Percentiles rank a stretch among this genome's conserved stretches.
Conservation (phyloP, 2,888 invertebrate genomes). For the Coleophora flavipennella region DNA sequence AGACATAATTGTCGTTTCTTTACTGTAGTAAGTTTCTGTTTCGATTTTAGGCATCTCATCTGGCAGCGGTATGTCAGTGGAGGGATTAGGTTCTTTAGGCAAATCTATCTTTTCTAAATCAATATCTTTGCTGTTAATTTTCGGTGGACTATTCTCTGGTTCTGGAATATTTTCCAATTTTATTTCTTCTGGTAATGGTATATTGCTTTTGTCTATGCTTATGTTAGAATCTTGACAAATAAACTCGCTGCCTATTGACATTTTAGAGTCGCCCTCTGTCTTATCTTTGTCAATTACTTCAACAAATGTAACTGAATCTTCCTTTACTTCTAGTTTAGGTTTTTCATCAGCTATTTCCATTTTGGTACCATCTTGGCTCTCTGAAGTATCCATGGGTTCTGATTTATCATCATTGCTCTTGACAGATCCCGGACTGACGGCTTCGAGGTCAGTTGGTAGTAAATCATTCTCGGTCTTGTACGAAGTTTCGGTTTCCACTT, state of each 20-base stretch:
- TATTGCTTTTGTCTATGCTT: slow-evolving; percentile 39
- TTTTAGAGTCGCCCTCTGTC: slow-evolving; percentile 64
- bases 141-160: slow-evolving; percentile 63
- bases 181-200: slow-evolving; percentile 49
- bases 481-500: slow-evolving; percentile 37
- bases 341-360: slow-evolving; percentile 41
- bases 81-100: slow-evolving; percentile 36
- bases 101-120: slow-evolving; percentile 48
- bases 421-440: slow-evolving; percentile 86
- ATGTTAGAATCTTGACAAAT: slow-evolving; percentile 38
- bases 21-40: slow-evolving; percentile 38
- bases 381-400: slow-evolving; percentile 35
- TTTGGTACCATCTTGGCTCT: slow-evolving; percentile 24
- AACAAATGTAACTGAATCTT: slow-evolving; percentile 12
- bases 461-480: slow-evolving; percentile 59
- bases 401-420: slow-evolving; percentile 67
- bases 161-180: slow-evolving; percentile 44
- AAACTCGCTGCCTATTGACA: slow-evolving; percentile 65
- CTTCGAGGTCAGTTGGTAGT: slow-evolving; percentile 83
- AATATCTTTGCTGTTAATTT: slow-evolving; percentile 26
- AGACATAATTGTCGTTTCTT: slow-evolving; percentile 27
- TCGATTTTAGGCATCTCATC: slow-evolving; percentile 33
- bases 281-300: slow-evolving; percentile 32
- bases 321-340: slow-evolving; percentile 24
- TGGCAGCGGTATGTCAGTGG: slow-evolving; percentile 27